phyloP scores from a whole-genome alignment of 2,797 vertebrate genomes.

The Tapirus indicus region DNA sequence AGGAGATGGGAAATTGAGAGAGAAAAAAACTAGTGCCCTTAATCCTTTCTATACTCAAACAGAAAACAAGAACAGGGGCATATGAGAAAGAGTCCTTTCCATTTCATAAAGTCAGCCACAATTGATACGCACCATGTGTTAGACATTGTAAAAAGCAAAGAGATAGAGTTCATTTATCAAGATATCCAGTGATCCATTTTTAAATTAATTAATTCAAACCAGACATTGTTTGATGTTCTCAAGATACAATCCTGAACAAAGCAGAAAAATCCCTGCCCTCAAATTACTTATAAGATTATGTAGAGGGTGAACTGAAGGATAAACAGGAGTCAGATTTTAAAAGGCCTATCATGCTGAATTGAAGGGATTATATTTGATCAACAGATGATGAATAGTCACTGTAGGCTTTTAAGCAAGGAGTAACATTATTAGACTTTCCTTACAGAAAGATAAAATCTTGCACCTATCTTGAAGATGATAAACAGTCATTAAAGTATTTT shows the following conservation, averaged over 20 bases:
- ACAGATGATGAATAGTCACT: not conserved
- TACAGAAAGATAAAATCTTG: not conserved
- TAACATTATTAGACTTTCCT: not conserved
- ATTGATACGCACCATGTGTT: not conserved
- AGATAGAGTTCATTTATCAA: not conserved
- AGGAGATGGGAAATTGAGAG: not conserved
- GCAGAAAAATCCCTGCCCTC: not conserved
- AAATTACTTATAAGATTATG: not conserved
- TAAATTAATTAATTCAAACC: not conserved
- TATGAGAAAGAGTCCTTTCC: not conserved
- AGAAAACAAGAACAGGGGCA: not conserved
- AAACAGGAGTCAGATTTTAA: not conserved
- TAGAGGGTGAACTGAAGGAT: not conserved
- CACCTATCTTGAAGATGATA: not conserved
- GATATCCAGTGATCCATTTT: not conserved
- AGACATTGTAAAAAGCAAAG: not conserved
- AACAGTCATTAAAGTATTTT: not conserved
- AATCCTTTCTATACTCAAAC: not conserved
- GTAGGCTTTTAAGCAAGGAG: not conserved
- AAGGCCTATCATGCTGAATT: not conserved
- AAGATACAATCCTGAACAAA: not conserved
- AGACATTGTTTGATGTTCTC: not conserved
- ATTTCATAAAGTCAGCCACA: not conserved
- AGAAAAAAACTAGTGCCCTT: not conserved
- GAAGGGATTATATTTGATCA: not conserved